Base-by-base conservation (phyloP, 2,113 vertebrate genomes). In the Silurus asotus region DNA sequence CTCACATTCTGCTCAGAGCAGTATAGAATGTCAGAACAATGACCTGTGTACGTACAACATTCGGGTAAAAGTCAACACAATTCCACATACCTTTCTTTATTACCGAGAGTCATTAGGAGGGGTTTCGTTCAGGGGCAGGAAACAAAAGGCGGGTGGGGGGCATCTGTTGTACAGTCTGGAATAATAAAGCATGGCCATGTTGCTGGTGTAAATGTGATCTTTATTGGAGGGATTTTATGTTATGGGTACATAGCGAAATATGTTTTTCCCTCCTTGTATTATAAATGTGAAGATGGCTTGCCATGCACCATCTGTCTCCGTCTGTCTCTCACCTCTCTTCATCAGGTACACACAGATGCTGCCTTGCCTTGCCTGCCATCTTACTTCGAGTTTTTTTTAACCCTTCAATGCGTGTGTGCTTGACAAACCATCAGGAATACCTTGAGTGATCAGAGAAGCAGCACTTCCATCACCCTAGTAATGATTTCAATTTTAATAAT, bases 1-100 rank as follows among this genome's bases (percentile, higher is more conserved):
- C 88, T 81, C n/a, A 53, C 23, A 20, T 80, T 84, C 86, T 86
- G 77, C 86, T 86, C 81, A 53, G 69, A 87, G 86, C 78, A 79
- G 87, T 84, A 85, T 74, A 78, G 86, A 84, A 89, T 90, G 88
- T 84, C 89, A 90, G 86, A 37, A 76, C 14, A 59, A 4, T 87
- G 83, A 85, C 86, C 87, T 58, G 61, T 81, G 83, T 85, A 85
- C 84, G 72, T 65, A 79, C 55, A 87, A 83, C 64, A 76, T 62
- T 82, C 5, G 82, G 49, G 85, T 69, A 48, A 85, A 84, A 85
- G 75, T 78, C 58, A 58, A 67, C 19, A 37, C 61, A 14, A 48
- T 48, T 37, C 56, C 28, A 3, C 17, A 13, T 5, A 28, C 28
- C 8, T 37, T 80, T 84, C 62, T 59, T 58, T n/a, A 25, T 69